Percentiles rank a stretch among this genome's conserved stretches.
phyloP scores from a whole-genome alignment of 2,113 vertebrate genomes.

The Neotoma lepida region DNA sequence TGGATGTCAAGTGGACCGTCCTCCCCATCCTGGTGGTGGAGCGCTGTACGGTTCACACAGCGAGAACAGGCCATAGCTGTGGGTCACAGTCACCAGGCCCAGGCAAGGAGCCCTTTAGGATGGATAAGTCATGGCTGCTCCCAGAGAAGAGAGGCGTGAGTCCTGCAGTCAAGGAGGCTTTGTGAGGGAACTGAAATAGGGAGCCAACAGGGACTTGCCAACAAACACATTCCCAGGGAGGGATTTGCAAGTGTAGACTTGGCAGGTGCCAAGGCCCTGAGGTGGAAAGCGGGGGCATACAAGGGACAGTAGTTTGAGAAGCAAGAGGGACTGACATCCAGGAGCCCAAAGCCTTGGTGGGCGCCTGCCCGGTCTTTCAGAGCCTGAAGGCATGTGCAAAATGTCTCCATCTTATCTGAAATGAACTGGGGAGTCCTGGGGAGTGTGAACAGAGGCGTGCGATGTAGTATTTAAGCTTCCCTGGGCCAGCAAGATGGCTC shows the following conservation, averaged over 20 bases:
- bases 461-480: not conserved
- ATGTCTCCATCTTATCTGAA: not conserved
- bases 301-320: too few relatives aligned
- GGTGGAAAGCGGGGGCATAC: not conserved
- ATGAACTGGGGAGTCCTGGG: not conserved
- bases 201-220: too few relatives aligned
- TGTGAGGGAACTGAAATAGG: not conserved
- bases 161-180: not conserved
- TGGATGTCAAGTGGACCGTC: fast-evolving
- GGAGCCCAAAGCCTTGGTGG: not conserved
- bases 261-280: not conserved
- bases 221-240: fast-evolving
- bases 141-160: not conserved
- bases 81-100: not conserved
- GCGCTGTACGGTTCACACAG: not conserved
- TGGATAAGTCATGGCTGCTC: not conserved
- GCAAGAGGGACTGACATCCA: fast-evolving
- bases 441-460: fast-evolving
- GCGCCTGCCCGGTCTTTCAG: fast-evolving
- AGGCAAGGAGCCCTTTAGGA: not conserved
- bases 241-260: fast-evolving
- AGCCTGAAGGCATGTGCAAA: not conserved
- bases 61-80: not conserved
- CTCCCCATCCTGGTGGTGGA: fast-evolving
- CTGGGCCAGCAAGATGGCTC: not conserved